These are phyloP conservation scores for Phrynocephalus versicolor DNA, from an alignment of 2,113 vertebrate species.

Conservation along the genomic window DNA sequence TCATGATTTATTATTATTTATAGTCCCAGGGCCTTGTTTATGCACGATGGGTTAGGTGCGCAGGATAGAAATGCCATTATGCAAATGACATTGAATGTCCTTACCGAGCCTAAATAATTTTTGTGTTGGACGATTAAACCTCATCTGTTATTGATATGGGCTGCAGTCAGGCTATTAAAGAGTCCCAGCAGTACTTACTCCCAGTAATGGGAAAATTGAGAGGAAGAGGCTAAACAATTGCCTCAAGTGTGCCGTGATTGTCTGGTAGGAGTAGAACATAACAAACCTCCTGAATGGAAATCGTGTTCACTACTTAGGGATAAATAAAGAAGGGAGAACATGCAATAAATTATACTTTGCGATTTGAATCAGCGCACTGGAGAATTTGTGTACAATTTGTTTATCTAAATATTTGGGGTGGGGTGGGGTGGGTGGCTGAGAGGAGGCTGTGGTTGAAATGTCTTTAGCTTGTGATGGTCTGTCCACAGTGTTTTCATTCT, in stretches of 20 bases:
- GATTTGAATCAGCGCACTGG: conserved; percentile 68
- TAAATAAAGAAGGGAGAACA: conserved; percentile 77
- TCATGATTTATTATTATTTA: conserved; percentile 90
- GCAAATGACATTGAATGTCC: conserved; percentile 93
- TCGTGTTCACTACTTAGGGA: conserved; percentile 73
- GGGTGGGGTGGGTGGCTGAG: conserved; percentile 40
- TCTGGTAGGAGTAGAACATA: conserved; percentile 79
- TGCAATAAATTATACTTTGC: conserved; percentile 74
- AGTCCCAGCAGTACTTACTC: conserved; percentile 89
- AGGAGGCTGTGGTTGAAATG: conserved; percentile 2
- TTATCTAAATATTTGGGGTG: conserved; percentile 68
- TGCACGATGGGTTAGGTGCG: conserved; percentile 85
- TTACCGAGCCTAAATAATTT: conserved; percentile 87
- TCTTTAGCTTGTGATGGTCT: conserved; percentile 27
- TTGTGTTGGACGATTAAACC: conserved; percentile 94
- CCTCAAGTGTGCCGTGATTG: conserved; percentile 81
- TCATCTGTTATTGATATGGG: conserved; percentile 99
- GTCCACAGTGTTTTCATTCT: background rate
- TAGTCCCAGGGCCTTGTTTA: conserved; percentile 85
- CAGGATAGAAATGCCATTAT: conserved; percentile 95
- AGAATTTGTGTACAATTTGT: conserved; percentile 68
- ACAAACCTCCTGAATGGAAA: conserved; percentile 72
- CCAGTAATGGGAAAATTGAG: conserved; percentile 91
- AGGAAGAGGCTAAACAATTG: conserved; percentile 86
- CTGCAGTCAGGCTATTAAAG: conserved; percentile 93